Base-by-base conservation (phyloP, 1,140 invertebrate species). In the Homarus americanus region DNA sequence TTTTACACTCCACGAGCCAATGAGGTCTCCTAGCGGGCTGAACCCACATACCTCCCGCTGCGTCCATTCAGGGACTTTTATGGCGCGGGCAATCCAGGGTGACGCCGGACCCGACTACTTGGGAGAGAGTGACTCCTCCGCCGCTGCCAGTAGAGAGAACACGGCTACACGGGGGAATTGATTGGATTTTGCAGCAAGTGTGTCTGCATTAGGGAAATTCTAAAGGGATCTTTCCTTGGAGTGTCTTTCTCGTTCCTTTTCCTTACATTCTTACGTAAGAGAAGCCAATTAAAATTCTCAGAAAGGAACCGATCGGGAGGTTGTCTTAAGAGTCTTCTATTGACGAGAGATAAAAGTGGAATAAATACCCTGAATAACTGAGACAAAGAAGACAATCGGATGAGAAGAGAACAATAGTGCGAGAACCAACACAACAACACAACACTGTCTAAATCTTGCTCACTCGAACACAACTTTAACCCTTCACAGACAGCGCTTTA, bases 351-450 rank as follows among this genome's bases (percentile, higher is more conserved):
- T 80, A 53, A 80, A 38, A 80, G 20, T 1, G 28, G 41, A 10
- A 53, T 53, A 49, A 80, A 53, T 28, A 40, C 17, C 5, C 0
- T 66, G 38, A 17, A 49, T 49, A 36, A 75, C 17, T 75, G 53
- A 80, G 53, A 87, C 53, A 66, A 78, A 87, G 85, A 41, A 87
- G 28, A 79, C 75, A 87, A 80, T 80, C 76, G 58, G 78, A 87
- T 76, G 78, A 87, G 85, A n/a, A n/a, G n/a, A 34, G 58, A 79
- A 80, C 53, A 34, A 80, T 69, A 32, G 24, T 44, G 38, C 44
- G 85, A 66, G 76, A 87, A 63, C 73, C 36, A 87, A 87, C 73
- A 63, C 58, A 80, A 79, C 85, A 87, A 69, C 76, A 75, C 85
- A 87, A 40, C 85, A 80, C 34, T 87, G 85, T 78, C 53, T 79